phyloP scores from a whole-genome alignment of 2,888 invertebrate species.

The Lasioglossum morio region DNA sequence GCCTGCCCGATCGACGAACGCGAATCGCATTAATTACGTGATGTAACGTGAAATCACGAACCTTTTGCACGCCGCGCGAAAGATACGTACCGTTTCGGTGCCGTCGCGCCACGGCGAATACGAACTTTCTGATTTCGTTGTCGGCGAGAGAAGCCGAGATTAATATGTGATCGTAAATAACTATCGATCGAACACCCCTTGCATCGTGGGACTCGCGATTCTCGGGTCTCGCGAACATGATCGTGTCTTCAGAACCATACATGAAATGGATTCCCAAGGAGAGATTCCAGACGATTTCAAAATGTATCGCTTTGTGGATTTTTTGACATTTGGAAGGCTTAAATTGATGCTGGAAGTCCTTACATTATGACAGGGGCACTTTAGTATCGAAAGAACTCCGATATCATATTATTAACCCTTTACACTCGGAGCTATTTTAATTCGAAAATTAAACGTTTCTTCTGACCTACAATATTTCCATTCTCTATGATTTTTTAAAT shows the following conservation, averaged over 20 bases:
- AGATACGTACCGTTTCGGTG: constrained; percentile 2
- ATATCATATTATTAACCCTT: too few relatives aligned
- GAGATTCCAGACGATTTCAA: not conserved
- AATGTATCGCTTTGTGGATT: too few relatives aligned
- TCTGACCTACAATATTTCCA: too few relatives aligned
- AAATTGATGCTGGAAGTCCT: too few relatives aligned
- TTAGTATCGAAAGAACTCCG: too few relatives aligned
- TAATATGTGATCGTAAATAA: constrained; percentile 4
- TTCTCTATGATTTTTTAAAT: too few relatives aligned
- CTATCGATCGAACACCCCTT: constrained; percentile 4
- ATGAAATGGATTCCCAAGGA: not conserved
- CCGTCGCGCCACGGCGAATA: too few relatives aligned
- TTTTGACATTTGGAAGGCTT: too few relatives aligned
- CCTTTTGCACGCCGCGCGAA: not conserved
- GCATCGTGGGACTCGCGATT: not conserved
- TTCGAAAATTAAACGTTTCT: too few relatives aligned
- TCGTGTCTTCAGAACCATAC: not conserved
- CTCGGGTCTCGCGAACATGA: not conserved
- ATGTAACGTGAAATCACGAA: constrained; percentile 76
- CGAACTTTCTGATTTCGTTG: constrained; percentile 17
- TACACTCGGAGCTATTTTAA: too few relatives aligned
- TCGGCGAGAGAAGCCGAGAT: not conserved
- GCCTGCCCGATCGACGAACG: constrained; percentile 78
- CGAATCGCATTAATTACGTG: constrained; percentile 81
- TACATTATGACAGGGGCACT: too few relatives aligned